phyloP scores from a whole-genome alignment of 2,113 vertebrate species.

The Oreochromis spilurus region DNA sequence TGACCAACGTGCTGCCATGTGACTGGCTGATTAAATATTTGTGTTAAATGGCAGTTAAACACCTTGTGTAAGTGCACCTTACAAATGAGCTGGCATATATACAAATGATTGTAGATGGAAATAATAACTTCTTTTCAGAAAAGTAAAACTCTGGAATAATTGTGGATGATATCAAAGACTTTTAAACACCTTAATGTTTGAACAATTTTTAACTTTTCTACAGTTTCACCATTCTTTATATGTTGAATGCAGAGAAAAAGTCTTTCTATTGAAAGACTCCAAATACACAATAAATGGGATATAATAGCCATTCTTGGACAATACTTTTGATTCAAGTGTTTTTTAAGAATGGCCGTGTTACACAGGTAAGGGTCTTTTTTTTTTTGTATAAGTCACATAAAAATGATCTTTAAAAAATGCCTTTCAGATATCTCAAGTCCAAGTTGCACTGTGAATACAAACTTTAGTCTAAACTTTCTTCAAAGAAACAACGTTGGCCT shows the following conservation, averaged over 20 bases:
- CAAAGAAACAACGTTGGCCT: slow-evolving; percentile 62
- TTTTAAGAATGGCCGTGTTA: neutral
- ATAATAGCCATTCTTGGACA: neutral
- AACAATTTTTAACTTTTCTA: neutral
- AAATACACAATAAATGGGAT: neutral
- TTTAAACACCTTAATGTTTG: neutral
- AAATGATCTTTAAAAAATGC: neutral
- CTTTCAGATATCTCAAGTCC: slow-evolving; percentile 26
- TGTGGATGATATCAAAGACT: neutral
- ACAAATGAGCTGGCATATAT: neutral
- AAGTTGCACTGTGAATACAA: slow-evolving; percentile 42
- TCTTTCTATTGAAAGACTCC: neutral
- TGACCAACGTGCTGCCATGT: neutral
- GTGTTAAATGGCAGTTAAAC: neutral
- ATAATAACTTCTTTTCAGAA: neutral
- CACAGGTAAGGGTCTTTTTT: neutral
- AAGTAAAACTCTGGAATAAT: neutral
- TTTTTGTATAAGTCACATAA: neutral
- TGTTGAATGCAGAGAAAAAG: neutral
- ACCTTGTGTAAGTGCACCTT: fast-evolving
- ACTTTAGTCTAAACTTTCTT: slow-evolving; percentile 66
- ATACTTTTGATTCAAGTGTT: neutral
- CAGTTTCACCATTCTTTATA: neutral
- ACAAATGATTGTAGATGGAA: neutral
- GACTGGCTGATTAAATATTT: neutral